Conservation (phyloP, 2,888 invertebrate species). For the Syrista parreyssii region DNA sequence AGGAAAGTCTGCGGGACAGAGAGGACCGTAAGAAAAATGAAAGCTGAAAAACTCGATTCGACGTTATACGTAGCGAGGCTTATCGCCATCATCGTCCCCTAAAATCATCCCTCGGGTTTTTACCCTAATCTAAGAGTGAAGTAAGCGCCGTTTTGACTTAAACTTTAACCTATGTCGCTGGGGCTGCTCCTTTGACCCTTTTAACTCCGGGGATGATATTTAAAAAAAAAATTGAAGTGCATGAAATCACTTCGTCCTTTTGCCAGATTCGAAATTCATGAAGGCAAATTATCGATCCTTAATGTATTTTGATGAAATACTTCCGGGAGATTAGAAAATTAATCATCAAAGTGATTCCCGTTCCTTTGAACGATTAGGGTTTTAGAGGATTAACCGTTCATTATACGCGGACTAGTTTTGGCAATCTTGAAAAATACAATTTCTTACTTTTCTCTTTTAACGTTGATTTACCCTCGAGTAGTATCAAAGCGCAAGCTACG, state of each 20-base stretch:
- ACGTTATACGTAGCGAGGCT: slow-evolving; percentile 12
- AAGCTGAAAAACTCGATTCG: neutral
- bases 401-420: slow-evolving; percentile 34
- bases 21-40: slow-evolving; percentile 4
- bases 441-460: neutral
- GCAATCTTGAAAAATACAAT: neutral
- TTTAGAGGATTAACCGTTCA: slow-evolving; percentile 42
- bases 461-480: neutral
- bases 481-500: neutral
- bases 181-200: neutral
- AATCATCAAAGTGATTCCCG: neutral
- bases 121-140: neutral
- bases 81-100: slow-evolving; percentile 15
- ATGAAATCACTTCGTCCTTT: neutral
- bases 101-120: slow-evolving; percentile 4
- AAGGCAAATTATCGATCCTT: neutral
- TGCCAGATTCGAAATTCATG: neutral
- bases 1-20: slow-evolving; percentile 6
- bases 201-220: neutral
- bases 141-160: neutral
- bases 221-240: neutral
- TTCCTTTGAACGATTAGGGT: neutral
- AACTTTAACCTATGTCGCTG: neutral
- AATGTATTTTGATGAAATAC: neutral
- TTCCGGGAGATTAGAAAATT: neutral